phyloP scores from a whole-genome alignment of 2,113 vertebrate species.

The Columbina picui region DNA sequence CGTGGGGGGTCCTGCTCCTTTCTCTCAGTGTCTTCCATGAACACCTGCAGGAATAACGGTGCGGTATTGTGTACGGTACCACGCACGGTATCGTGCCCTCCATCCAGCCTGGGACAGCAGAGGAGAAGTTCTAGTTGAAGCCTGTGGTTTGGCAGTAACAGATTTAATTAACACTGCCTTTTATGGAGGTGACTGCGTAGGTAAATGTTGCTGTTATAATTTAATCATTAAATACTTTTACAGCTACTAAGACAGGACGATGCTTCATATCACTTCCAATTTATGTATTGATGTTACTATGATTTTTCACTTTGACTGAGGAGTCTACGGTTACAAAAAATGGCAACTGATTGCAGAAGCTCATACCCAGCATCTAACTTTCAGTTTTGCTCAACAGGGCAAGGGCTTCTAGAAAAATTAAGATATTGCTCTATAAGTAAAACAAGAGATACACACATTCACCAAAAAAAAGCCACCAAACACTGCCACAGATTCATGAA shows the following conservation, averaged over 20 bases:
- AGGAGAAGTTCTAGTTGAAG: not conserved
- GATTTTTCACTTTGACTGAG: not conserved
- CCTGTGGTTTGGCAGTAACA: not conserved
- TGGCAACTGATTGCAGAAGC: not conserved
- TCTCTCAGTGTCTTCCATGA: not conserved
- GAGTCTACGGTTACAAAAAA: not conserved
- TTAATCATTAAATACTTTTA: not conserved
- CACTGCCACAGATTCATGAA: not conserved
- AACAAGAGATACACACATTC: not conserved
- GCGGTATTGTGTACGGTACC: not conserved
- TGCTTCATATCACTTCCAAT: fast-evolving
- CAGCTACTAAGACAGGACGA: not conserved
- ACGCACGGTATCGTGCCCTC: not conserved
- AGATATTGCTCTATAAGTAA: not conserved
- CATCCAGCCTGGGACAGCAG: not conserved
- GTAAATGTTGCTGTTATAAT: not conserved
- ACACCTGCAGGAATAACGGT: not conserved
- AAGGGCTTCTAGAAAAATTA: not conserved
- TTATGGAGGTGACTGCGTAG: not conserved
- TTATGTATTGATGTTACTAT: not conserved
- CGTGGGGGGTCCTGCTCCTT: not conserved
- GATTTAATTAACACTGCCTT: not conserved
- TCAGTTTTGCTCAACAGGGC: not conserved
- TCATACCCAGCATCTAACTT: not conserved
- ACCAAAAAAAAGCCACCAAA: not conserved